Percentiles rank a stretch among this genome's conserved stretches.
Conservation (phyloP, 1,140 invertebrate species). For the Metopolophium dirhodum region DNA sequence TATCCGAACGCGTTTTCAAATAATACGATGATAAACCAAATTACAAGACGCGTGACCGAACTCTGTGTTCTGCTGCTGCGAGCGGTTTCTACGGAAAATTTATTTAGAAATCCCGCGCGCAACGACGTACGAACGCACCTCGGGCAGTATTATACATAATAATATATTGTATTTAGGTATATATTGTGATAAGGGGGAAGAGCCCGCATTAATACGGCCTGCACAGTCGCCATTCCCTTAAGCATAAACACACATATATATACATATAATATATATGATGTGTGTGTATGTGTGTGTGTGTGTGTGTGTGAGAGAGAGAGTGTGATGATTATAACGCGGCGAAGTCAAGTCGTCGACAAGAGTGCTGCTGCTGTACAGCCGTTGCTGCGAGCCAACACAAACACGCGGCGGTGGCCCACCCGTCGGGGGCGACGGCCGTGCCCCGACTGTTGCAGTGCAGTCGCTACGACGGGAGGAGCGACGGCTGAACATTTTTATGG, state of each 20-base stretch:
- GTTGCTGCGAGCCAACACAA: neutral
- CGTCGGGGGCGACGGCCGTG: neutral
- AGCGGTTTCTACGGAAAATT: neutral
- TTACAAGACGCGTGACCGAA: constrained; percentile 30
- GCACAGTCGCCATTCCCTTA: neutral
- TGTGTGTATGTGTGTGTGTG: neutral
- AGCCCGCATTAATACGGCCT: neutral
- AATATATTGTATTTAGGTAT: too few species aligned
- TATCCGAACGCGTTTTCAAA: neutral
- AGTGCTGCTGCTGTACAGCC: neutral
- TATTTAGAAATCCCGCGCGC: neutral
- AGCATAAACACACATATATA: neutral
- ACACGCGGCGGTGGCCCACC: neutral
- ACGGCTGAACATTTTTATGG: constrained; percentile 40
- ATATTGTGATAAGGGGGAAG: neutral
- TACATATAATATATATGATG: too few species aligned
- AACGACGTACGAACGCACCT: neutral
- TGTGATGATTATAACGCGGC: neutral
- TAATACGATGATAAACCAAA: constrained; percentile 31
- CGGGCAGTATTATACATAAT: neutral
- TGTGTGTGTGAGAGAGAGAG: neutral
- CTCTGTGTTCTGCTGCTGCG: neutral
- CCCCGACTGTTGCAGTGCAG: neutral
- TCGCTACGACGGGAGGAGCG: neutral
- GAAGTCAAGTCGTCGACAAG: neutral